Evolutionary conservation across 2,888 invertebrate genomes (phyloP).

Genomic region (Sisyra terminalis): DNA sequence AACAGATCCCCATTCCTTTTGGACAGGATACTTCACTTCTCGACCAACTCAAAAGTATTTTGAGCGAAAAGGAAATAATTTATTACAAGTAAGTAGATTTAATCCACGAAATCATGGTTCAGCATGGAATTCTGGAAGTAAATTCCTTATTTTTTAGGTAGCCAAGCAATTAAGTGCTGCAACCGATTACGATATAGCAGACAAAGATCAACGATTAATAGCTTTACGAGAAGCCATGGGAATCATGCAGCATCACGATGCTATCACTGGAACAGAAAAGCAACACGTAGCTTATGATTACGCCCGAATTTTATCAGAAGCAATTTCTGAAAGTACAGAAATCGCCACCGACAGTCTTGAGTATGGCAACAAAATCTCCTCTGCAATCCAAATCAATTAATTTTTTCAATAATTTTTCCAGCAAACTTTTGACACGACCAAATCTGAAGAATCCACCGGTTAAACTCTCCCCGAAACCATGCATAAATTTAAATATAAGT

Average conservation of each 20-base stretch:
- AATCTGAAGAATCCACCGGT: constrained; percentile 14
- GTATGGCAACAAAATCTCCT: constrained; percentile 28
- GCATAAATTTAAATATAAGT: constrained; percentile 58
- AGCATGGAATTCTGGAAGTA: not conserved
- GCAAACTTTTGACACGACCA: not conserved
- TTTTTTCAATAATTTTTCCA: not conserved
- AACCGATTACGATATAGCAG: constrained; percentile 32
- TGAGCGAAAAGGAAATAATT: constrained; percentile 58
- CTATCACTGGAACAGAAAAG: constrained; percentile 74
- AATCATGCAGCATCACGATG: constrained; percentile 87
- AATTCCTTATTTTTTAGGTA: constrained; percentile 27
- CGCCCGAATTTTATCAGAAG: constrained; percentile 51
- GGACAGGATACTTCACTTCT: constrained; percentile 87
- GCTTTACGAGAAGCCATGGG: constrained; percentile 60
- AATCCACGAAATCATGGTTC: too few species aligned
- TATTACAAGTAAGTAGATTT: constrained; percentile 55
- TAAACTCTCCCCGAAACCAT: constrained; percentile 26
- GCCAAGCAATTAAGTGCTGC: constrained; percentile 58
- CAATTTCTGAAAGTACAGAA: constrained; percentile 40
- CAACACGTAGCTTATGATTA: constrained; percentile 83
- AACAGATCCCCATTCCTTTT: constrained; percentile 68
- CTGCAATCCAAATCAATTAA: not conserved
- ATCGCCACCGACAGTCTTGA: constrained; percentile 37
- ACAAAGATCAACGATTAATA: constrained; percentile 27
- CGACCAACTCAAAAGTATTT: constrained; percentile 65